Conservation (phyloP, 2,888 invertebrate species). For the Xestobium rufovillosum region DNA sequence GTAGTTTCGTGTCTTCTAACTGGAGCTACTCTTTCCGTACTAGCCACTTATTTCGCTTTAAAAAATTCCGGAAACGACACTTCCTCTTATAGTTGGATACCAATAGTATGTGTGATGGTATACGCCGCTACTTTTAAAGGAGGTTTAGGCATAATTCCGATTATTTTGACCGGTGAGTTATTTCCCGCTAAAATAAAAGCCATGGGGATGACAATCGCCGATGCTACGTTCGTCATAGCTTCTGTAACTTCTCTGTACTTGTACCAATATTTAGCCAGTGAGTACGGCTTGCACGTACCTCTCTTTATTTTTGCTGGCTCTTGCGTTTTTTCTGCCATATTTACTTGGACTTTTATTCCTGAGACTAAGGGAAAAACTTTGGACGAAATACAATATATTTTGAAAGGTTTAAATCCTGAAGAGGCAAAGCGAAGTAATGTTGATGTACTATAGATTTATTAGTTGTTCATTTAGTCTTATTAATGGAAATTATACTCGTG, state of each 20-base stretch:
- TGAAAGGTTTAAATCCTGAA: background rate
- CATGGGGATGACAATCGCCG: slow-evolving; percentile 39
- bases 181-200: slow-evolving; percentile 41
- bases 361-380: slow-evolving; percentile 28
- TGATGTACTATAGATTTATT: too few species aligned
- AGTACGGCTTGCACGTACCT: slow-evolving; percentile 34
- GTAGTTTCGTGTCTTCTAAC: slow-evolving; percentile 35
- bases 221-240: slow-evolving; percentile 35
- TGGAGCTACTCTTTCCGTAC: slow-evolving; percentile 31
- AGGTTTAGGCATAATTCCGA: slow-evolving; percentile 39
- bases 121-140: slow-evolving; percentile 38
- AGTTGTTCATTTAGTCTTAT: too few species aligned
- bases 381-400: background rate
- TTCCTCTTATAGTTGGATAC: slow-evolving; percentile 34
- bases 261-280: slow-evolving; percentile 29
- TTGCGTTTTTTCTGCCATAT: slow-evolving; percentile 34
- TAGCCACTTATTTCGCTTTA: slow-evolving; percentile 37
- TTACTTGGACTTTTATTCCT: slow-evolving; percentile 36
- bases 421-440: background rate
- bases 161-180: slow-evolving; percentile 39
- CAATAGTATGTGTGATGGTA: slow-evolving; percentile 35
- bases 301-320: slow-evolving; percentile 36
- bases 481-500: too few species aligned
- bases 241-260: slow-evolving; percentile 33
- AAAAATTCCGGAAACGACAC: slow-evolving; percentile 31